phyloP scores from a whole-genome alignment of 2,113 vertebrate species.

The Alaudala cheleensis region DNA sequence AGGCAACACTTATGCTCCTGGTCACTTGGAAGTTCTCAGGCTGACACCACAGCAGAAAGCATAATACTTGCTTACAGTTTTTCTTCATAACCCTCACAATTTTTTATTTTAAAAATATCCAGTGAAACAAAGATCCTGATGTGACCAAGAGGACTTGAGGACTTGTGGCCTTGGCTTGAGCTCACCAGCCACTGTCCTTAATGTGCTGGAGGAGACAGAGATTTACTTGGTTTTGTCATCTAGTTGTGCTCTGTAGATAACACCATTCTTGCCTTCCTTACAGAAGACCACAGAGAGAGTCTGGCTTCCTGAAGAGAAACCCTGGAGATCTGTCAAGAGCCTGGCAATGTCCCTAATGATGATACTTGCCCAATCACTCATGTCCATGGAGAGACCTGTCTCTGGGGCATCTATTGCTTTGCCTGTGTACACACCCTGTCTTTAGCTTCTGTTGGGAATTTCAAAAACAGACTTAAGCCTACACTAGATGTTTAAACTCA shows the following conservation, averaged over 20 bases:
- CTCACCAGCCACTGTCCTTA: not conserved
- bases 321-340: not conserved
- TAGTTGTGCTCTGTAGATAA: not conserved
- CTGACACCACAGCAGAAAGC: not conserved
- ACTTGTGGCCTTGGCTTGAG: not conserved
- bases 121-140: not conserved
- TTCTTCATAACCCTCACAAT: not conserved
- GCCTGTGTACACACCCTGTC: not conserved
- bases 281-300: not conserved
- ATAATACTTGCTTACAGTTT: not conserved
- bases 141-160: not conserved
- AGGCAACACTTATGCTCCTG: not conserved
- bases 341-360: not conserved
- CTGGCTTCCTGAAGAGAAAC: not conserved
- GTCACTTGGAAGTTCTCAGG: not conserved
- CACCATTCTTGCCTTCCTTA: not conserved
- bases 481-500: not conserved
- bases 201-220: not conserved
- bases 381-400: not conserved
- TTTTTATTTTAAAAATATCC: not conserved
- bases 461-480: not conserved
- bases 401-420: not conserved
- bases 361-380: not conserved
- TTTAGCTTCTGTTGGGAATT: not conserved
- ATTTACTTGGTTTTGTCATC: not conserved